These are phyloP conservation scores for Lapara coniferarum DNA, from an alignment of 2,888 invertebrate species.

Conservation along the genomic window DNA sequence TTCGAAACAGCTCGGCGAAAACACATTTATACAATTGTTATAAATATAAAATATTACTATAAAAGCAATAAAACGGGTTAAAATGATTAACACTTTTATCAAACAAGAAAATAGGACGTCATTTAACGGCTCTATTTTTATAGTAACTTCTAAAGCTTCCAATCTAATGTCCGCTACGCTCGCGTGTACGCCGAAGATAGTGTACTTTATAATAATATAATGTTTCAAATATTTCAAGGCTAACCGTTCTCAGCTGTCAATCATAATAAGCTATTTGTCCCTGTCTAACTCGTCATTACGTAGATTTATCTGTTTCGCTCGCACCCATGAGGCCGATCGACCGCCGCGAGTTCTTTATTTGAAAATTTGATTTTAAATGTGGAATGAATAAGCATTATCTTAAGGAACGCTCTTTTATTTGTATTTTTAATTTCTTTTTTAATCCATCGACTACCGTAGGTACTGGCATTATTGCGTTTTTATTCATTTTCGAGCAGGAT, in stretches of 20 bases:
- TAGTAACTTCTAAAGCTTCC: not conserved
- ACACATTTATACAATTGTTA: not conserved
- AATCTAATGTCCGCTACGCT: conserved; percentile 63
- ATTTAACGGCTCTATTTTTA: not conserved
- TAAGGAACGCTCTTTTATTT: conserved; percentile 81
- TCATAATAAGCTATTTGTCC: conserved; percentile 81
- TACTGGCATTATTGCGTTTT: conserved; percentile 65
- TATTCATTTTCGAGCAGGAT: conserved; percentile 60
- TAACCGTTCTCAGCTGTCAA: conserved; percentile 84
- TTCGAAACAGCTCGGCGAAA: not conserved
- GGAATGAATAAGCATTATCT: conserved; percentile 84
- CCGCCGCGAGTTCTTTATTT: conserved; percentile 79
- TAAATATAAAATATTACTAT: not conserved
- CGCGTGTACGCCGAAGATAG: conserved; percentile 74
- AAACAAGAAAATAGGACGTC: not conserved
- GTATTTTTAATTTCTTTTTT: conserved; percentile 81
- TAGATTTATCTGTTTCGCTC: conserved; percentile 59
- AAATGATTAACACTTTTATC: not conserved
- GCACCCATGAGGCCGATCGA: conserved; percentile 69
- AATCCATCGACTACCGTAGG: conserved; percentile 57
- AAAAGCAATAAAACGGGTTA: not conserved
- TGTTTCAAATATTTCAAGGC: conserved; percentile 84
- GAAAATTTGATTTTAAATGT: conserved; percentile 84
- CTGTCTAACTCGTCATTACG: conserved; percentile 62
- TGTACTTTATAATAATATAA: conserved; percentile 84